Evolutionary conservation across 2,888 invertebrate genomes (phyloP), one percentile per base, ranked within the genome.

Genomic region (Synergus japonicus): DNA sequence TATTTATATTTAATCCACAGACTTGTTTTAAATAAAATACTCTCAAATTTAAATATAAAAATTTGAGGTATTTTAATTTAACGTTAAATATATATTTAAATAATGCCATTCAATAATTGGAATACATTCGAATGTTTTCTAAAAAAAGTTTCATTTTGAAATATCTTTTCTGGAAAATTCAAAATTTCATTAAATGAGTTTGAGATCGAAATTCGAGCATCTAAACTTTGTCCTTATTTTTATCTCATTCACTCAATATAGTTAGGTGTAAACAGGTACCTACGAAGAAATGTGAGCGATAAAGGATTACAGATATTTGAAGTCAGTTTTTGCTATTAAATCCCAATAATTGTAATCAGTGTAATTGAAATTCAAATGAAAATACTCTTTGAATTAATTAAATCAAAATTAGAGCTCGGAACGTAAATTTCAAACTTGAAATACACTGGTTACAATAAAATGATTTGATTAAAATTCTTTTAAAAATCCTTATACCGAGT

Each of bases 181-280:
- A 12, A 63, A 13, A 63, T 12, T 13, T 12, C 22, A 22, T 29
- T 63, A 63, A 29, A 22, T 5, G 5, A 29, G 49, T 54, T 73
- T n/a, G 15, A 49, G 15, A 18, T 49, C 73, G 22, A 18, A 46
- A 46, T 67, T 80, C 78, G 54, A 65, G 65, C 44, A 76, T 76
- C 41, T 64, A 41, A 63, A 77, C 67, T 65, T 43, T 22, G 41
- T 67, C 54, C n/a, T 78, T 66, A 43, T 66, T 29, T 58, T 41
- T 46, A 76, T 76, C 49, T 76, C 80, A 81, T 81, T 82, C 76
- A 79, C 63, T 77, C 65, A 29, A 66, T 58, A 73, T 49, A 44
- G 18, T 54, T 54, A 54, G 10, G 37, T 73, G 49, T 73, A 54
- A 73, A 73, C 54, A 73, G 73, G 73, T 73, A 73, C 73, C 49